Percentiles rank a stretch among this genome's conserved stretches.
phyloP scores from a whole-genome alignment of 2,113 vertebrate genomes.

The Scomber japonicus region DNA sequence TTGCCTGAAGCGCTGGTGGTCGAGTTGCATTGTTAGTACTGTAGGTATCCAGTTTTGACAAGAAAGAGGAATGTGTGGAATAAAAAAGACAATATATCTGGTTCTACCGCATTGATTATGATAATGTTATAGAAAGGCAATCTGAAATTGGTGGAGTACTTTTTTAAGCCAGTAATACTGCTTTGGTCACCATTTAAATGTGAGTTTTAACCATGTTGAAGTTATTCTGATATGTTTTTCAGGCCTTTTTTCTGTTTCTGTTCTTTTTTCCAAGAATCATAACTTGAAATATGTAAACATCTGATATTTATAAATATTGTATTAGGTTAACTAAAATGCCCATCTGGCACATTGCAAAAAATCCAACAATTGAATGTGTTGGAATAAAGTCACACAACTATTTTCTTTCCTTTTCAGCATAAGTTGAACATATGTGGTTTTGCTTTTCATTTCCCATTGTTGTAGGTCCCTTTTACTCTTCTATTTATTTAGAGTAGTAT shows the following conservation, averaged over 20 bases:
- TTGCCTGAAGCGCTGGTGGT: too few relatives aligned
- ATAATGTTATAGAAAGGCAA: too few relatives aligned
- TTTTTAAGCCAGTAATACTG: background rate
- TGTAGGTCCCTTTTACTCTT: background rate
- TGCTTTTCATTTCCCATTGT: background rate
- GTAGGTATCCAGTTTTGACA: too few relatives aligned
- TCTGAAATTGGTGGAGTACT: too few relatives aligned
- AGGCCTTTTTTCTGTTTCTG: background rate
- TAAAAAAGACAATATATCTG: too few relatives aligned
- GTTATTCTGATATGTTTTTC: background rate
- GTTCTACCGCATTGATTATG: too few relatives aligned
- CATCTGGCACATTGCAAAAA: background rate
- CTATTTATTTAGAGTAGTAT: constrained; percentile 21
- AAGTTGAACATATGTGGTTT: background rate
- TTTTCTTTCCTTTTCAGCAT: background rate
- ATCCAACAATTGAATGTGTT: background rate
- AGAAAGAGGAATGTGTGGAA: too few relatives aligned
- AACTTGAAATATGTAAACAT: background rate
- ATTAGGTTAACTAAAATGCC: background rate
- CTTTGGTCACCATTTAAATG: background rate
- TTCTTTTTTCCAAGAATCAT: background rate
- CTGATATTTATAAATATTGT: background rate
- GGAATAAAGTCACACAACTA: background rate
- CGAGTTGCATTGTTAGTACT: too few relatives aligned
- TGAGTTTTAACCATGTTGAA: background rate